These are phyloP conservation scores for Ruditapes philippinarum DNA, from an alignment of 1,140 invertebrate genomes.

Conservation along the genomic window DNA sequence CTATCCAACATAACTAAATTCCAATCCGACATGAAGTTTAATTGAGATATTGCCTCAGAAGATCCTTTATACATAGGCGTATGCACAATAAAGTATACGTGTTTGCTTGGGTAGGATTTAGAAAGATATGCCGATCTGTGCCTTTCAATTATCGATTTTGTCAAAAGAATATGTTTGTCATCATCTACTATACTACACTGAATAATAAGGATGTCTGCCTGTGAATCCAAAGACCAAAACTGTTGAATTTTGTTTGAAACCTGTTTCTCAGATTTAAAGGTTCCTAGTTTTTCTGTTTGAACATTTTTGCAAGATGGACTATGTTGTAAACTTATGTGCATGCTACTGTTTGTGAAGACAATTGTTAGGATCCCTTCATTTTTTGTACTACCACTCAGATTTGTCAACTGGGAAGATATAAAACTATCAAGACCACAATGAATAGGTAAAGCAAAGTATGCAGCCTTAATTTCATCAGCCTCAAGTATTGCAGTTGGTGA, in stretches of 20 bases:
- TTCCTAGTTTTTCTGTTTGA: slow-evolving; percentile 63
- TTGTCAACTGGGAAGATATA: background rate
- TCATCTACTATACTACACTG: slow-evolving; percentile 50
- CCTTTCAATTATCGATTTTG: slow-evolving; percentile 51
- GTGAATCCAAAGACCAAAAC: slow-evolving; percentile 32
- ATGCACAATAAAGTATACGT: slow-evolving; percentile 69
- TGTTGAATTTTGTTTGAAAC: slow-evolving; percentile 18
- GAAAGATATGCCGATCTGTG: background rate
- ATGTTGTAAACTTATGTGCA: slow-evolving; percentile 1
- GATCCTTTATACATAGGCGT: slow-evolving; percentile 31
- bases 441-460: slow-evolving; percentile 41
- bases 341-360: slow-evolving; percentile 47
- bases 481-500: background rate
- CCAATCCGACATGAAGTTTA: slow-evolving; percentile 75
- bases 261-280: slow-evolving; percentile 70
- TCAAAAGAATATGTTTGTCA: slow-evolving; percentile 36
- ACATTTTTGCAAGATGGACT: background rate
- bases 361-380: background rate
- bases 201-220: slow-evolving; percentile 43
- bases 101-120: background rate
- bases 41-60: slow-evolving; percentile 24
- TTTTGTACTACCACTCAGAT: background rate
- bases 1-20: slow-evolving; percentile 69
- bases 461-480: background rate
- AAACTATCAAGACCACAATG: slow-evolving; percentile 42